These are phyloP conservation scores for Harpalus rubripes DNA, from an alignment of 2,888 invertebrate genomes.

Conservation along the genomic window DNA sequence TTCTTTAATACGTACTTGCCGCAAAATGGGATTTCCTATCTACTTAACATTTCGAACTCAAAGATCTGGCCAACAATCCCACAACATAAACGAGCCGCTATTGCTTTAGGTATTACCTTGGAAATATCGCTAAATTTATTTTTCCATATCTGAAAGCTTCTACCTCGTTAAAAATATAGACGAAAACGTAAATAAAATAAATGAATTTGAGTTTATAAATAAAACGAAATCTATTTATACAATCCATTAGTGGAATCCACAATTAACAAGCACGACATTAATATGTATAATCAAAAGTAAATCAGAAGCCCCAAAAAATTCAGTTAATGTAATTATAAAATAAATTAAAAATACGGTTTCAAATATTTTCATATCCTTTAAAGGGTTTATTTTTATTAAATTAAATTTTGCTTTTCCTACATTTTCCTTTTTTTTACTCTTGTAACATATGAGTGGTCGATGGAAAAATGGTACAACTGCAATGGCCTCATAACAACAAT, in stretches of 20 bases:
- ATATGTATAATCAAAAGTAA: not conserved
- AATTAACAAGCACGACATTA: slow-evolving; percentile 2
- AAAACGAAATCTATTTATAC: slow-evolving; percentile 7
- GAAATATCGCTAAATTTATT: not conserved
- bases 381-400: not conserved
- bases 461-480: too few relatives aligned
- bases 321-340: not conserved
- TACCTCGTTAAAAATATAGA: not conserved
- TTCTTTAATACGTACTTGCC: too few relatives aligned
- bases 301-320: not conserved
- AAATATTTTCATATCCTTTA: not conserved
- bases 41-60: too few relatives aligned
- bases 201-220: not conserved
- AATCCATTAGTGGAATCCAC: slow-evolving; percentile 4
- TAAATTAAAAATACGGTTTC: not conserved
- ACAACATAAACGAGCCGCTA: too few relatives aligned
- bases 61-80: too few relatives aligned
- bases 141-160: not conserved
- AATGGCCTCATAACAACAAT: too few relatives aligned
- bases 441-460: not conserved
- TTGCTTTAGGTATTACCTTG: not conserved
- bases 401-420: not conserved
- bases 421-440: not conserved
- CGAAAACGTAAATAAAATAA: not conserved
- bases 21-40: too few relatives aligned